Percentiles rank a stretch among this genome's conserved stretches.
These are phyloP conservation scores for Thera britannica DNA, from an alignment of 2,888 invertebrate genomes.

Conservation along the genomic window DNA sequence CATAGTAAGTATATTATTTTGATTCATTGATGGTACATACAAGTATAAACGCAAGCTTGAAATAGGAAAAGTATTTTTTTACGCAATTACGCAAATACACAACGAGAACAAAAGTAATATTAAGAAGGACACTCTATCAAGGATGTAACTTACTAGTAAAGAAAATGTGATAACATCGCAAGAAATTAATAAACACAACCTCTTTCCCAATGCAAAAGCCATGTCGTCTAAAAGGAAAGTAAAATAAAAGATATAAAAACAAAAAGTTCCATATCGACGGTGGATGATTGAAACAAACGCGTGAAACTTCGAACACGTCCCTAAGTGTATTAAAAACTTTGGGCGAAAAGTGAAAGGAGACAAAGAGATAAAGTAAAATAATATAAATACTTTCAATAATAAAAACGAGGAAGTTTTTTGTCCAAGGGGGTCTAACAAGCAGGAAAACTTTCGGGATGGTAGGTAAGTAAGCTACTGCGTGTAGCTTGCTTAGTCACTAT, in stretches of 20 bases:
- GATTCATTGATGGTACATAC: no score
- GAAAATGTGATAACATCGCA: conserved; percentile 16
- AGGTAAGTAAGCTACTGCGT: neutral
- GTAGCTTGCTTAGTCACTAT: neutral
- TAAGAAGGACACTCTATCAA: neutral
- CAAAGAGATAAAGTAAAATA: conserved; percentile 64
- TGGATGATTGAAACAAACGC: conserved; percentile 80
- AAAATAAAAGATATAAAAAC: conserved; percentile 58
- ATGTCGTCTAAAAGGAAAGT: conserved; percentile 56
- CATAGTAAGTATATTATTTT: no score
- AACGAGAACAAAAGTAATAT: no score
- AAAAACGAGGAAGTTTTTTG: conserved; percentile 68
- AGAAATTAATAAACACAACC: conserved; percentile 28
- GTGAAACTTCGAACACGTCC: conserved; percentile 65
- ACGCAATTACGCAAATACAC: no score
- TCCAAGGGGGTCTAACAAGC: neutral
- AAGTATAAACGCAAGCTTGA: no score
- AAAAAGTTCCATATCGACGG: conserved; percentile 62
- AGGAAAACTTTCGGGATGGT: neutral
- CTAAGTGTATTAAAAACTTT: conserved; percentile 83
- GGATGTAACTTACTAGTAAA: neutral
- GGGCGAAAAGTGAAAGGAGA: conserved; percentile 71
- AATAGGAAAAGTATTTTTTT: no score
- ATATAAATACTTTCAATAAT: conserved; percentile 83
- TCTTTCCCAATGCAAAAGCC: conserved; percentile 42